A percentile compares a stretch with the other conserved stretches of the same genome.
phyloP scores from a whole-genome alignment of 2,113 vertebrate species.

The Sander lucioperca region DNA sequence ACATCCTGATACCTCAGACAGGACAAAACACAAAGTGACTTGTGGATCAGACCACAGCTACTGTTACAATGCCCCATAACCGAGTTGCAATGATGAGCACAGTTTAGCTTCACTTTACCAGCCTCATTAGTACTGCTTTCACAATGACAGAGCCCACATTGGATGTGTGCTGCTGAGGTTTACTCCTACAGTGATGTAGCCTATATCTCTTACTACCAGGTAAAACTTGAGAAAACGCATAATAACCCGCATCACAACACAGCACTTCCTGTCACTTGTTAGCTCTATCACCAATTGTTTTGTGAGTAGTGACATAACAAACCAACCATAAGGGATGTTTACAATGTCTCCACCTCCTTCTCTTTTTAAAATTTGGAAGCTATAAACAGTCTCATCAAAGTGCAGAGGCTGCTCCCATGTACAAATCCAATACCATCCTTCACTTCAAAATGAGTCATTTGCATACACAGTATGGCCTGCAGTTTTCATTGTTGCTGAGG shows the following conservation, averaged over 20 bases:
- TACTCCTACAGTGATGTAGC: too few relatives aligned
- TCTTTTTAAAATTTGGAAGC: not conserved
- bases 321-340: not conserved
- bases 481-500: slow-evolving; percentile 26
- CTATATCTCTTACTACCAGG: not conserved
- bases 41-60: not conserved
- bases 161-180: not conserved
- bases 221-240: not conserved
- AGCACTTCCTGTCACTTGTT: not conserved
- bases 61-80: not conserved
- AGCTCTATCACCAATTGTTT: not conserved
- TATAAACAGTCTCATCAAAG: not conserved
- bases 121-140: not conserved
- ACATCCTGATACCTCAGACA: not conserved
- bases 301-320: not conserved
- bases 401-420: not conserved
- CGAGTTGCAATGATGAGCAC: not conserved
- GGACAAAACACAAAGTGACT: not conserved
- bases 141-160: not conserved
- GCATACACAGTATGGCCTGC: slow-evolving; percentile 24
- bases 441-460: slow-evolving; percentile 35
- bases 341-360: not conserved
- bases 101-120: not conserved
- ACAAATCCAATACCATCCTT: slow-evolving; percentile 11
- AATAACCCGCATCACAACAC: not conserved